Conservation (phyloP, 2,113 vertebrate species). For the Corydoras sp. region DNA sequence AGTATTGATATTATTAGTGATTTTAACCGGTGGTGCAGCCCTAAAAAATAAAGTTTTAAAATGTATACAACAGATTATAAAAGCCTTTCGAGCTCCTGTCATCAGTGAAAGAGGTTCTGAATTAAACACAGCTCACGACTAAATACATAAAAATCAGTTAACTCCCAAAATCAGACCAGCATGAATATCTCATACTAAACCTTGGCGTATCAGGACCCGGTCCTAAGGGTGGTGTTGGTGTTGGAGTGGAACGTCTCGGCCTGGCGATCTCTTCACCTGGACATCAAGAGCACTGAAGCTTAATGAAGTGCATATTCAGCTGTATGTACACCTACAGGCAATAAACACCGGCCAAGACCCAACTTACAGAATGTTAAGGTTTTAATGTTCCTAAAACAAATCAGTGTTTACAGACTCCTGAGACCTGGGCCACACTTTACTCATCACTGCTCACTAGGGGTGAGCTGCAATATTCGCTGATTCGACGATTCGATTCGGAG, state of each 20-base stretch:
- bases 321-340: background rate
- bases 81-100: background rate
- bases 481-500: too few relatives aligned
- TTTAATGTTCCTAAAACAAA: too few relatives aligned
- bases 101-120: too few relatives aligned
- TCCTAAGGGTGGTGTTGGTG: slow-evolving; percentile 76
- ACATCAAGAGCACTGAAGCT: slow-evolving; percentile 3
- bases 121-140: too few relatives aligned
- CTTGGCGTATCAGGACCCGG: slow-evolving; percentile 65
- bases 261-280: slow-evolving; percentile 89
- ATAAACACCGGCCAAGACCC: too few relatives aligned
- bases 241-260: slow-evolving; percentile 84
- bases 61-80: background rate
- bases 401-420: too few relatives aligned
- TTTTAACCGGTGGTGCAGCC: too few relatives aligned
- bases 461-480: too few relatives aligned
- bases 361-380: too few relatives aligned
- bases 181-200: slow-evolving; percentile 56
- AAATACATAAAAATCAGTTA: background rate
- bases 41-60: too few relatives aligned
- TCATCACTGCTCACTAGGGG: too few relatives aligned
- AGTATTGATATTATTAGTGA: background rate
- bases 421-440: too few relatives aligned
- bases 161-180: background rate
- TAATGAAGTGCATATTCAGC: background rate